A percentile compares a stretch with the other conserved stretches of the same genome.
Conservation (phyloP, 2,888 invertebrate species). For the Dicyrtoma fusca region DNA sequence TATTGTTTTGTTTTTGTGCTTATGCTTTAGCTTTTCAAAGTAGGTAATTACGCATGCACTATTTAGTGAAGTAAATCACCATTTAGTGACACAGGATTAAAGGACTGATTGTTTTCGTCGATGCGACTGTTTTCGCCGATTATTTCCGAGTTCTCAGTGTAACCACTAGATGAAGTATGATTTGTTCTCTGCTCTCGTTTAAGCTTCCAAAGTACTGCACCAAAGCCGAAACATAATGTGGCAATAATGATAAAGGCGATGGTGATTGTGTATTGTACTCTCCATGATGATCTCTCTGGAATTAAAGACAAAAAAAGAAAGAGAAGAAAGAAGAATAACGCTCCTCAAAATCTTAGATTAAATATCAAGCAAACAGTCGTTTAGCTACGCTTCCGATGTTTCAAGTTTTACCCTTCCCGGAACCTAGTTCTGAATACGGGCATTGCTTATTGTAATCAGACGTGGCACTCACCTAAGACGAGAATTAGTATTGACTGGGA, state of each 20-base stretch:
- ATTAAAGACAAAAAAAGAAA: not conserved
- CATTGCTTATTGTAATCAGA: not conserved
- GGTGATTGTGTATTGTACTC: not conserved
- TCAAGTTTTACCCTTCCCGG: too few species aligned
- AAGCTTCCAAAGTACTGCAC: not conserved
- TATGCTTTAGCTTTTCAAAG: too few species aligned
- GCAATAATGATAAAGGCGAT: not conserved
- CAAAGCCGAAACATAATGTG: not conserved
- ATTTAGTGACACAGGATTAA: slow-evolving; percentile 4
- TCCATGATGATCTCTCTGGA: slow-evolving; percentile 7
- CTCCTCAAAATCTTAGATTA: not conserved
- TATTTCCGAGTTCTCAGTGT: too few species aligned
- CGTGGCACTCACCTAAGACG: not conserved
- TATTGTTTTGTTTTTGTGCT: too few species aligned
- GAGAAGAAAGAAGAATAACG: not conserved
- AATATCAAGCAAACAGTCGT: too few species aligned
- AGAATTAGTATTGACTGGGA: not conserved
- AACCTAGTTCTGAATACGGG: too few species aligned
- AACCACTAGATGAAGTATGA: too few species aligned
- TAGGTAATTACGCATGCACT: too few species aligned
- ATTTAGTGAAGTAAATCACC: not conserved
- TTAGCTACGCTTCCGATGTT: too few species aligned
- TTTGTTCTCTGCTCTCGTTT: slow-evolving; percentile 5
- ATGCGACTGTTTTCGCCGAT: not conserved
- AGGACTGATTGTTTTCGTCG: not conserved